Evolutionary conservation across 2,113 vertebrate species (phyloP).

Genomic region (Notarius lentiginosus): DNA sequence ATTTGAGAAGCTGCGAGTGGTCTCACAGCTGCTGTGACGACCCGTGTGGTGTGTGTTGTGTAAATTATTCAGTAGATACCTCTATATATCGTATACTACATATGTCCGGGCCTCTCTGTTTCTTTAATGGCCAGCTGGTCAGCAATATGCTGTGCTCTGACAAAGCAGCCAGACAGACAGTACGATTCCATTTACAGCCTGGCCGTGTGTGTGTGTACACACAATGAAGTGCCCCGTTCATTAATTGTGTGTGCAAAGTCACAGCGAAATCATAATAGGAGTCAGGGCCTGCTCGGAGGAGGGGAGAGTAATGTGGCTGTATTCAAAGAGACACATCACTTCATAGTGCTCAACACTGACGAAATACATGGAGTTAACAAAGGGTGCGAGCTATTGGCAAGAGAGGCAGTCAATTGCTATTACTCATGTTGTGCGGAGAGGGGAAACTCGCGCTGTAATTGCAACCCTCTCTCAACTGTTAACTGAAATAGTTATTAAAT

Average conservation of each 20-base stretch:
- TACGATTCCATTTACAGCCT: conserved; percentile 71
- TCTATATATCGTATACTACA: conserved; percentile 77
- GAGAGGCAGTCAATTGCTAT: conserved; percentile 69
- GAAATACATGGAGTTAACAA: conserved; percentile 78
- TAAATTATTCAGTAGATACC: conserved; percentile 80
- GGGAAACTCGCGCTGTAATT: conserved; percentile 72
- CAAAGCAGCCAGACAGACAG: conserved; percentile 68
- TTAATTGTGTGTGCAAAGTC: conserved; percentile 77
- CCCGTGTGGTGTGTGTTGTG: conserved; percentile 62
- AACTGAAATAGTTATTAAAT: conserved; percentile 81
- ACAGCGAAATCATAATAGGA: conserved; percentile 76
- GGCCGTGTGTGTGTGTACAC: neutral
- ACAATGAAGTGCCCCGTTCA: conserved; percentile 72
- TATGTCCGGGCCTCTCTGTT: conserved; percentile 72
- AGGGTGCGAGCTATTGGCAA: conserved; percentile 74
- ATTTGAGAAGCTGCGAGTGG: conserved; percentile 53
- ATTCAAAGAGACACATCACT: conserved; percentile 75
- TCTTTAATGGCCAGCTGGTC: conserved; percentile 80
- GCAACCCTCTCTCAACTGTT: conserved; percentile 76
- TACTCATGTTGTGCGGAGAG: conserved; percentile 68
- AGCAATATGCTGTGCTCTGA: conserved; percentile 75
- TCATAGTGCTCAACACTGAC: conserved; percentile 69
- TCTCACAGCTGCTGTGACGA: conserved; percentile 48
- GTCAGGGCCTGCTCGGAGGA: conserved; percentile 67
- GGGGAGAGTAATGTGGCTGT: conserved; percentile 70